Evolutionary conservation across 2,888 invertebrate species (phyloP).

Genomic region (Vanessa cardui): DNA sequence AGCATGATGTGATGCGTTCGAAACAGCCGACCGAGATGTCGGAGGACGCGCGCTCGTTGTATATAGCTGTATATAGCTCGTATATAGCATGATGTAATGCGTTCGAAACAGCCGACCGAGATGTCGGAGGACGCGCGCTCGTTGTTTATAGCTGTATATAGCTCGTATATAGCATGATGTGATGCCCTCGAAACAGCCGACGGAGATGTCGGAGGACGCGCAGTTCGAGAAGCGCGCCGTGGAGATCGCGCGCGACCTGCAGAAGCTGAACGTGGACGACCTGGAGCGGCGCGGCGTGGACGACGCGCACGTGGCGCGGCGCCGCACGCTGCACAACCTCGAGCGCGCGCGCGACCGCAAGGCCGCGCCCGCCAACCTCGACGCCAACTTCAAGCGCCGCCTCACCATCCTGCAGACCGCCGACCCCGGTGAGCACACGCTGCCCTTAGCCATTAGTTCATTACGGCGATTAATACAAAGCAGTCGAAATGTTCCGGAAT

Average conservation of each 20-base stretch:
- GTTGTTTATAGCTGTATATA: too few species aligned
- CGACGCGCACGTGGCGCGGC: constrained; percentile 88
- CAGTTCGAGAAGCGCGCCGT: constrained; percentile 94
- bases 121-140: too few species aligned
- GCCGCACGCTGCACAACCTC: constrained; percentile 94
- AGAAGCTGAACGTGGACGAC: constrained; percentile 91
- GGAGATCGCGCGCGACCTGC: constrained; percentile 94
- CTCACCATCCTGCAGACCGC: constrained; percentile 91
- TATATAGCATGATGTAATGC: too few species aligned
- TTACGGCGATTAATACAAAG: too few species aligned
- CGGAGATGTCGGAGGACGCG: constrained; percentile 92
- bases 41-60: too few species aligned
- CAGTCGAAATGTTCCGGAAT: too few species aligned
- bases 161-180: too few species aligned
- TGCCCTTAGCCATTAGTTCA: too few species aligned
- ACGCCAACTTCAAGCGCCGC: constrained; percentile 96
- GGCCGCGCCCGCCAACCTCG: constrained; percentile 92
- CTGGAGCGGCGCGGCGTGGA: constrained; percentile 87
- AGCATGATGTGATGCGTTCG: too few species aligned
- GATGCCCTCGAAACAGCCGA: constrained; percentile 80
- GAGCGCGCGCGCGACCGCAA: constrained; percentile 92
- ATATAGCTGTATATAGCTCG: too few species aligned
- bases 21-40: too few species aligned
- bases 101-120: too few species aligned
- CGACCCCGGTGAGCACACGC: constrained; percentile 77